Base-by-base conservation (phyloP, 64 coral and sea anemone species). In the Porites lutea region DNA sequence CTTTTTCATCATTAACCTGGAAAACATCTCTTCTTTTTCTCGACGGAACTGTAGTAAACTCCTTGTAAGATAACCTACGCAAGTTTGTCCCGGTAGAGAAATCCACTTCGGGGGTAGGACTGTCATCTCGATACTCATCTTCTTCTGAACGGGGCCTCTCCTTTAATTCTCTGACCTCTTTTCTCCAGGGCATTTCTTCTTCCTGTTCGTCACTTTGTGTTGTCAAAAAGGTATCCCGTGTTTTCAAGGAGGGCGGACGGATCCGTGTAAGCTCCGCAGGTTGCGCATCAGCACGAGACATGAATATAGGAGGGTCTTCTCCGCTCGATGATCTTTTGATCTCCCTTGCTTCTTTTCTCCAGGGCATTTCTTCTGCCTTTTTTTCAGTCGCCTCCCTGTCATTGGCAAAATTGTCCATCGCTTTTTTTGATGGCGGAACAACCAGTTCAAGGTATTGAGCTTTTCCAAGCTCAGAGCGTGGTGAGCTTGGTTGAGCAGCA, bases 51-150 rank as follows among this genome's bases (percentile, higher is more conserved):
- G 64, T 77, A 13, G 71, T 60, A 59, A 93, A 93, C 5, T 93
- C 91, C 58, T 93, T 93, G 72, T 93, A 93, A 2, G 81, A 84
- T 18, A 84, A 51, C 68, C 22, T 84, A 10, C 81, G 81, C 14
- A 84, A 48, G n/a, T 84, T 69, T 65, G 81, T 44, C 3, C 8
- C 48, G 3, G 81, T 4, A 20, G 81, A 84, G 2, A 43, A 9
- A n/a, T 84, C 81, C 4, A 21, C 9, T 52, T 68, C 61, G 14
- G 81, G 44, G 2, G 16, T 2, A 13, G 62, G 16, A 18, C 47
- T 68, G 16, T 84, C 81, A 49, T 68, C 81, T 52, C 19, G 16
- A 84, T 84, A 69, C 63, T 84, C 63, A 1, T 65, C 79, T 6
- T 84, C 81, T 21, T 84, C 81, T 69, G 81, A 51, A 19, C 63